phyloP scores from a whole-genome alignment of 2,888 invertebrate genomes.

The Torymus tubicola region DNA sequence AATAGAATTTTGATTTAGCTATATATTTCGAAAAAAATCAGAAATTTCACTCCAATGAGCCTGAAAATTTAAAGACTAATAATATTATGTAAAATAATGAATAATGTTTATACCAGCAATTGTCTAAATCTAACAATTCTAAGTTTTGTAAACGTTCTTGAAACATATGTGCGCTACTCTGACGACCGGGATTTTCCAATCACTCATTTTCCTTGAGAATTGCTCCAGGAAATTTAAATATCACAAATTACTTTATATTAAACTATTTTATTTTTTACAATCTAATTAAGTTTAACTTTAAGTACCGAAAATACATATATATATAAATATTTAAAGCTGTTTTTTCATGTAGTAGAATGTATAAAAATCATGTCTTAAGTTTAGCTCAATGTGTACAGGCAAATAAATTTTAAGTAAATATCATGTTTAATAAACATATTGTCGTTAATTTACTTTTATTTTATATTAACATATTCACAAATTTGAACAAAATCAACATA shows the following conservation, averaged over 20 bases:
- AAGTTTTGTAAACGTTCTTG: too few species aligned
- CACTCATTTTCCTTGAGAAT: too few species aligned
- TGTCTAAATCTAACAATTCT: not conserved
- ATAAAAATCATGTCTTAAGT: slow-evolving; percentile 31
- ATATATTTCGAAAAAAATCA: too few species aligned
- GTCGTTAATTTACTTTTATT: slow-evolving; percentile 3
- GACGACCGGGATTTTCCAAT: too few species aligned
- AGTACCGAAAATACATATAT: not conserved
- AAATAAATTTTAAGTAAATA: slow-evolving; percentile 35
- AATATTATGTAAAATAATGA: too few species aligned
- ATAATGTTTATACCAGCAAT: too few species aligned
- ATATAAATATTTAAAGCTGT: slow-evolving; percentile 14
- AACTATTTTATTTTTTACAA: not conserved
- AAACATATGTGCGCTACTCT: too few species aligned
- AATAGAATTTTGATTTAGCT: too few species aligned
- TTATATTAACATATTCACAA: not conserved
- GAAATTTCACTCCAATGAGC: too few species aligned
- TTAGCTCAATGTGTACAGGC: slow-evolving; percentile 22
- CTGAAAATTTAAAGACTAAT: too few species aligned
- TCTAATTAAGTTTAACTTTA: slow-evolving; percentile 13
- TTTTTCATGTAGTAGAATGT: slow-evolving; percentile 27
- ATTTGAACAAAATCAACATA: not conserved
- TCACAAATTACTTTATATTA: not conserved
- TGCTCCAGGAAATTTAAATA: too few species aligned
- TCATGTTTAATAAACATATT: slow-evolving; percentile 3